Base-by-base conservation (phyloP, 1,140 invertebrate genomes). In the Diabrotica undecimpunctata region DNA sequence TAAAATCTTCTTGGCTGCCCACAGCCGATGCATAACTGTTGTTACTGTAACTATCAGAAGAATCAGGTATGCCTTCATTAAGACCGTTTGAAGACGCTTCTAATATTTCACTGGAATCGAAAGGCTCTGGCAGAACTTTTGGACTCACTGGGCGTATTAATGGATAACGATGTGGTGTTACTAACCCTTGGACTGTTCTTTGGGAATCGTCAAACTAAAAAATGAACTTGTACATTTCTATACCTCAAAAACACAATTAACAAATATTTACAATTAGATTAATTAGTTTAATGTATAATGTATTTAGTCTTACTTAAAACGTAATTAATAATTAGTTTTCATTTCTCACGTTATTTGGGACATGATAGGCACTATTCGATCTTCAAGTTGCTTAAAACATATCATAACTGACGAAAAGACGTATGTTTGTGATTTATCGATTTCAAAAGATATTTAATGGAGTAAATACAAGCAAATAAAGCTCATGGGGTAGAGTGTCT, bases 1-100 rank as follows among this genome's bases (percentile, higher is more conserved):
- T 92, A 75, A 95, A 89, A 74, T 96, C 94, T 79, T 95, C 93
- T 77, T 96, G 93, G n/a, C 93, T 96, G 0, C 93, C 95, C 62
- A 95, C 86, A 5, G 95, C 95, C 0, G 94, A 96, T 60, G 93
- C 93, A 72, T 95, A 97, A 0, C 94, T 97, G 5, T 88, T 92
- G 11, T 89, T 91, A 5, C 91, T 93, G 3, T 92, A 83, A 1
- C 90, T 92, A 70, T 90, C 88, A 0, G 85, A 85, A 0, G 83
- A 85, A 70, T 86, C 85, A 6, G 77, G 72, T 12, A 81, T 61
- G 7, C 70, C 66, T 35, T 77, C 77, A 53, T 78, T 79, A 9
- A 68, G 36, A 7, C 36, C 39, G 50, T 36, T 60, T 4, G 41
- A 10, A 4, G 41, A 39, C n/a, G 12, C 25, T 25, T 36, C 12